Conservation (phyloP, 2,113 vertebrate species). For the Sebastes fasciatus region DNA sequence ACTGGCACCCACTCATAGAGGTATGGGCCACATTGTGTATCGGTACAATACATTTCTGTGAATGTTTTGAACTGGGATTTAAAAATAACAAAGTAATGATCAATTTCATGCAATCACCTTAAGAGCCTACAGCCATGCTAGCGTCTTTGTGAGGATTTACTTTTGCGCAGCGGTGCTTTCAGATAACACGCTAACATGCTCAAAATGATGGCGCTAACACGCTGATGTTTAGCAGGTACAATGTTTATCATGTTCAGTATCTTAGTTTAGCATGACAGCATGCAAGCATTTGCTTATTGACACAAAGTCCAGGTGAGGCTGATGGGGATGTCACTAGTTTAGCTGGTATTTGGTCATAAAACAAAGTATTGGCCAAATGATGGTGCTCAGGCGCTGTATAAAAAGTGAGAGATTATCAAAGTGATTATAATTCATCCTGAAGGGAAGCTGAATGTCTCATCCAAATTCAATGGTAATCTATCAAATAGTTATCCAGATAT, state of each 20-base stretch:
- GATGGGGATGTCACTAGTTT: neutral
- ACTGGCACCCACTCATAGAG: slow-evolving; percentile 96
- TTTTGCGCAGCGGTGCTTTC: neutral
- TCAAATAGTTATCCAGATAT: neutral
- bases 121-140: neutral
- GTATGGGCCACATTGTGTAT: slow-evolving; percentile 76
- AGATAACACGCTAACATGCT: neutral
- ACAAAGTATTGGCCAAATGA: neutral
- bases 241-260: neutral
- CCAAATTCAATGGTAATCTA: too few relatives aligned
- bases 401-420: neutral
- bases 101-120: neutral
- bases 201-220: neutral
- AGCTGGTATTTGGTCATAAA: neutral
- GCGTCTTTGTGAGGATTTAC: neutral
- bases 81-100: neutral
- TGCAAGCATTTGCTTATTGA: neutral
- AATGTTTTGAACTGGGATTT: neutral
- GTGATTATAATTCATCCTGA: neutral
- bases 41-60: too few relatives aligned
- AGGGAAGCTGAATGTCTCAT: neutral
- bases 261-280: neutral
- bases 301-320: neutral
- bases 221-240: neutral
- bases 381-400: neutral